Evolutionary conservation across 92 coral and sea anemone genomes (phyloP).

Genomic region (Zoanthus gigantus): DNA sequence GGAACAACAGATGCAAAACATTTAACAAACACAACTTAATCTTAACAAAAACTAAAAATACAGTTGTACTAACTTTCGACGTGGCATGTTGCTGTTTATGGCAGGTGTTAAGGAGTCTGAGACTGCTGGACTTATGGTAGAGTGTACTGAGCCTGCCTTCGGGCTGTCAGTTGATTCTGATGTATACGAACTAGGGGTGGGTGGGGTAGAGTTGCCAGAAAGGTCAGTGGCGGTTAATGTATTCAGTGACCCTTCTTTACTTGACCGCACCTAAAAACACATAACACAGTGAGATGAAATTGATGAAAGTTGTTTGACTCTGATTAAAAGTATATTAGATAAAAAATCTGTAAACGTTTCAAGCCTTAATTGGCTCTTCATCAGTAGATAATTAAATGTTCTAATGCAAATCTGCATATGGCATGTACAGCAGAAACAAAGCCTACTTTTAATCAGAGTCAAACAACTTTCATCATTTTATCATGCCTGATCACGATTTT

Average conservation of each 20-base stretch:
- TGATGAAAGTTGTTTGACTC: too few relatives aligned
- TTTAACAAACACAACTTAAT: neutral
- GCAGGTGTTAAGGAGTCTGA: slow-evolving; percentile 54
- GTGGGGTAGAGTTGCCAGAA: slow-evolving; percentile 88
- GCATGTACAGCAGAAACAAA: too few relatives aligned
- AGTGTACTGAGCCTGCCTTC: slow-evolving; percentile 67
- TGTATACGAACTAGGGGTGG: slow-evolving; percentile 91
- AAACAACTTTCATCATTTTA: too few relatives aligned
- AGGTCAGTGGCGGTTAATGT: slow-evolving; percentile 43
- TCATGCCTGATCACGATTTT: too few relatives aligned
- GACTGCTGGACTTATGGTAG: slow-evolving; percentile 29
- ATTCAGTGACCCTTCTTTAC: slow-evolving; percentile 88
- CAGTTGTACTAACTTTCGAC: slow-evolving; percentile 7
- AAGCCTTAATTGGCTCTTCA: neutral
- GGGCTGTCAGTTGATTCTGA: slow-evolving; percentile 90
- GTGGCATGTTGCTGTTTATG: slow-evolving; percentile 60
- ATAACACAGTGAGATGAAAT: neutral
- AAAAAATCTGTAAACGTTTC: neutral
- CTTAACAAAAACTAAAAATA: neutral
- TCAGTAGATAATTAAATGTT: too few relatives aligned
- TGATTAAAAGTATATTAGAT: too few relatives aligned
- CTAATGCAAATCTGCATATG: neutral
- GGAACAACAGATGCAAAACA: neutral
- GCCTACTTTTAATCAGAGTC: too few relatives aligned
- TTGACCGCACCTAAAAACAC: slow-evolving; percentile 72